These are phyloP conservation scores for Leistus spinibarbis DNA, from an alignment of 2,888 invertebrate genomes.

Conservation along the genomic window DNA sequence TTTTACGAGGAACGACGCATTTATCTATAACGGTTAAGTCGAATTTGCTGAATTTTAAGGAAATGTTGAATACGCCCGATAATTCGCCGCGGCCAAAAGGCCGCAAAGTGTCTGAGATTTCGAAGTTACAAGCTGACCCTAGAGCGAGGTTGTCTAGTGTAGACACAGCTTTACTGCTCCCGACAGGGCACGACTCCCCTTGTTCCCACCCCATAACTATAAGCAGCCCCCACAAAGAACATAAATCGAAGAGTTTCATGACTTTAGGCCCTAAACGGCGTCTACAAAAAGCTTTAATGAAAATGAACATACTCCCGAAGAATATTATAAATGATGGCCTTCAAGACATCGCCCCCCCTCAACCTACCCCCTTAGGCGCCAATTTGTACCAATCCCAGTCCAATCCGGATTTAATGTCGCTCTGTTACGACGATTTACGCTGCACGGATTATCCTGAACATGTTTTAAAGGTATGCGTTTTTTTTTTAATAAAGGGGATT, in stretches of 20 bases:
- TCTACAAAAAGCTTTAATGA: constrained; percentile 83
- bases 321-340: constrained; percentile 66
- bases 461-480: constrained; percentile 75
- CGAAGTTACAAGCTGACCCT: constrained; percentile 71
- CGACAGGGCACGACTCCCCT: constrained; percentile 50
- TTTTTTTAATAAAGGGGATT: constrained; percentile 51
- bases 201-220: constrained; percentile 64
- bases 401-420: constrained; percentile 84
- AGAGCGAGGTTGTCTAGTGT: constrained; percentile 80
- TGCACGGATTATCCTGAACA: constrained; percentile 92
- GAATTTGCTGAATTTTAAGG: constrained; percentile 87
- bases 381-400: constrained; percentile 85
- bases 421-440: constrained; percentile 80
- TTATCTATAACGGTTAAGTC: constrained; percentile 96
- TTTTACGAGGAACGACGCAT: constrained; percentile 92
- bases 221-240: constrained; percentile 70
- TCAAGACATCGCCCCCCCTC: constrained; percentile 45
- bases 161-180: constrained; percentile 60
- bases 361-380: constrained; percentile 61
- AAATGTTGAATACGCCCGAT: constrained; percentile 77
- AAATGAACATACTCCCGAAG: constrained; percentile 88
- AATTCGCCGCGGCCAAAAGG: constrained; percentile 79
- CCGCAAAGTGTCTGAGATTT: constrained; percentile 66
- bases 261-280: constrained; percentile 85
- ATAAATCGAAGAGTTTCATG: constrained; percentile 73